Evolutionary conservation across 2,888 invertebrate genomes (phyloP), one percentile per base, ranked within the genome.

Genomic region (Nymphalis polychloros): DNA sequence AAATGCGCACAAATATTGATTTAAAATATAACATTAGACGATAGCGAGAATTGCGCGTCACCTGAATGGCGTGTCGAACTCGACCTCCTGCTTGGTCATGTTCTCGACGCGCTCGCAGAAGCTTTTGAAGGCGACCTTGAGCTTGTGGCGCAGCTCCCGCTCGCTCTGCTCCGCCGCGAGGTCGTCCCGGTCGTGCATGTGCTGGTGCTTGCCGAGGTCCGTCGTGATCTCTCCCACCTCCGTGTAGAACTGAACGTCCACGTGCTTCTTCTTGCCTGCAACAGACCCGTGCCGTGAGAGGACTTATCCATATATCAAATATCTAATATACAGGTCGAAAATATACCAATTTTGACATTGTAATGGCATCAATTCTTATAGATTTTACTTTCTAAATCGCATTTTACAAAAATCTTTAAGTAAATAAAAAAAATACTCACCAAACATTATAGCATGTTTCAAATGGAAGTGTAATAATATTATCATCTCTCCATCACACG

Each of bases 191-290:
- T 99, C 99, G 86, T 99, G 99, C 99, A 99, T 99, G 88, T 99
- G 99, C 85, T 99, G 99, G 87, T 99, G 99, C 88, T 99, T 99
- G 57, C 99, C 99, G 79, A 99, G 94, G 93, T 99, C 99, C 0
- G 99, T 99, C 0, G 99, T 99, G 69, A 99, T 99, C 92, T 99
- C 99, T 79, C 99, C 99, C 64, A 99, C 99, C 92, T 99, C 99
- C 0, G 99, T 99, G 87, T 99, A 99, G 92, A 99, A 99, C 86
- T 99, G 99, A 7, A 99, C 99, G 90, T 99, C 99, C 0, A 97
- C 95, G 79, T 99, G 99, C 83, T 99, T 99, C 94, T 99, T 99
- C 93, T 98, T 98, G 57, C 93, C 93, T 93, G 75, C 17, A 41
- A 41, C 41, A 41, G 3, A 41, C 41, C 27, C 41, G 41, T 41